Conservation (phyloP, 1,140 invertebrate species). For the Trachymyrmex cornetzi region DNA sequence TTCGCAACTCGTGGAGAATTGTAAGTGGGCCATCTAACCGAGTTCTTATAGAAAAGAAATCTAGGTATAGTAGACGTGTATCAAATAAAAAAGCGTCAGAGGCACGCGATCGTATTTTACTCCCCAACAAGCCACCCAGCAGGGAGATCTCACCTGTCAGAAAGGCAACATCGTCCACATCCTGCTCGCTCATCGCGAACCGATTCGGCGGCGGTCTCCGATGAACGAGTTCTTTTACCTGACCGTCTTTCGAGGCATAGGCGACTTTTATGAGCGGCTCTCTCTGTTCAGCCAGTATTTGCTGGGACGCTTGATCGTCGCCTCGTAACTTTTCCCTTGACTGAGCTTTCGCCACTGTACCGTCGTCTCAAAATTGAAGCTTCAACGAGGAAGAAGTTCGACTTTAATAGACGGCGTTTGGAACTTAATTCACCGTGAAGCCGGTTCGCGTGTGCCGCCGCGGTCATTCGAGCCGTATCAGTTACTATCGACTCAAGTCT, state of each 20-base stretch:
- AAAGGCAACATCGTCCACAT: constrained; percentile 97
- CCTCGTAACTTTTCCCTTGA: constrained; percentile 36
- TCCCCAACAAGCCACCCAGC: neutral
- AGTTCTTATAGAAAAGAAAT: constrained; percentile 64
- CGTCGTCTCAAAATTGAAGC: constrained; percentile 59
- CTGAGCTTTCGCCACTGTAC: constrained; percentile 33
- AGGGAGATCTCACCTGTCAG: constrained; percentile 91
- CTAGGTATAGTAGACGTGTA: neutral
- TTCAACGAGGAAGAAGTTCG: constrained; percentile 41
- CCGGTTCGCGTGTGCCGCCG: neutral
- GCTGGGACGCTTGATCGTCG: constrained; percentile 48
- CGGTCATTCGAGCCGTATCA: neutral
- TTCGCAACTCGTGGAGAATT: constrained; percentile 71
- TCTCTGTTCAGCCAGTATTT: constrained; percentile 84
- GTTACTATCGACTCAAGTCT: neutral
- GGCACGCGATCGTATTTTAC: neutral
- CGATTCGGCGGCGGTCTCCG: constrained; percentile 83
- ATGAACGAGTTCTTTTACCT: constrained; percentile 87
- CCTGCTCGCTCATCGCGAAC: constrained; percentile 93
- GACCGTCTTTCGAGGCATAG: constrained; percentile 85
- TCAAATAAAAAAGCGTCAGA: neutral
- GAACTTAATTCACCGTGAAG: constrained; percentile 8
- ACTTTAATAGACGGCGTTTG: constrained; percentile 12
- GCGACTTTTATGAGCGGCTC: constrained; percentile 87
- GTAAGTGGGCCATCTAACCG: constrained; percentile 83